Percentiles rank a stretch among this genome's conserved stretches.
Conservation (phyloP, 2,888 invertebrate species). For the Metacarcinus magister region DNA sequence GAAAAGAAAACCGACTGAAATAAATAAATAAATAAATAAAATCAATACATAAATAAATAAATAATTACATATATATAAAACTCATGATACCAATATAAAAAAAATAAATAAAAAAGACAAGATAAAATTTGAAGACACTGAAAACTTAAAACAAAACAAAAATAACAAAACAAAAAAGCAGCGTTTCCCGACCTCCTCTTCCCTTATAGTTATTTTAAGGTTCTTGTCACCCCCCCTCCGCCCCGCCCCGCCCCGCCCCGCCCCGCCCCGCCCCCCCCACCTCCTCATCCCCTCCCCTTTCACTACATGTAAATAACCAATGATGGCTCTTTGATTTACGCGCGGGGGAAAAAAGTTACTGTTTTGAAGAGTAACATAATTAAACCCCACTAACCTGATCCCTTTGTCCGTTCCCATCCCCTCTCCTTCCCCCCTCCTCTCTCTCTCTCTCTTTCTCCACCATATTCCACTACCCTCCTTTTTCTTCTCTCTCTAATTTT, state of each 20-base stretch:
- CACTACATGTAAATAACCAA: constrained; percentile 42
- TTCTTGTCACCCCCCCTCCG: neutral
- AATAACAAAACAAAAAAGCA: neutral
- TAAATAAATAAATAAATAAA: no score
- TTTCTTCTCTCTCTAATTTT: neutral
- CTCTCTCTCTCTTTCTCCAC: neutral
- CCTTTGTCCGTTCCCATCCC: no score
- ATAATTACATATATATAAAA: neutral
- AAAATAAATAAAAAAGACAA: neutral
- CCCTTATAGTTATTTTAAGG: constrained; percentile 1
- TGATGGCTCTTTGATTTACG: constrained; percentile 29
- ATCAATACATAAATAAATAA: neutral
- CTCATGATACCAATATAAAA: neutral
- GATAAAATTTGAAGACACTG: neutral
- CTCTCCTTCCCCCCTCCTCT: neutral
- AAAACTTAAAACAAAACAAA: neutral
- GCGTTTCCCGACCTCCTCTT: constrained; percentile 43
- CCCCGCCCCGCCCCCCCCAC: neutral
- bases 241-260: neutral
- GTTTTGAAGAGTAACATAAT: neutral
- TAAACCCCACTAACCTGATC: neutral
- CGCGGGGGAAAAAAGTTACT: neutral
- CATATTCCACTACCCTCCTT: no score
- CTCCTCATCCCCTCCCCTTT: neutral
- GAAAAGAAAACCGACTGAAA: no score